phyloP scores from a whole-genome alignment of 2,888 invertebrate species.

The Silvanus unidentatus region DNA sequence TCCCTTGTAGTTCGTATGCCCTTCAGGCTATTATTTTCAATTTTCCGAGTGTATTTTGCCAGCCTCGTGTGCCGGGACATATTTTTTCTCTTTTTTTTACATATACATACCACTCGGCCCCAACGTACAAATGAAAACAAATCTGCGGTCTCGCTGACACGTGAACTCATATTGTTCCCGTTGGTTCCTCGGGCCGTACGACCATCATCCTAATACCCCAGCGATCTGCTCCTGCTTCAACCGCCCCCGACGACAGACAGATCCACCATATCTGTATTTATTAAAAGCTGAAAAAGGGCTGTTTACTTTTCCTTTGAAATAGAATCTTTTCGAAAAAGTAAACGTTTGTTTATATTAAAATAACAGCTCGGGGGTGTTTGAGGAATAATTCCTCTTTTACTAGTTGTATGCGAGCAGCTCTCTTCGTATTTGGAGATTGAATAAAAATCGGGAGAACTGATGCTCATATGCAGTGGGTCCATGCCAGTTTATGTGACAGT shows the following conservation, averaged over 20 bases:
- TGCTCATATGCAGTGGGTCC: too few species aligned
- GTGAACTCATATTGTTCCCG: constrained; percentile 5
- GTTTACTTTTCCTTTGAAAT: constrained; percentile 12
- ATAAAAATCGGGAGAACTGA: too few species aligned
- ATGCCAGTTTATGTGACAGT: too few species aligned
- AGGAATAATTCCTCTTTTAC: constrained; percentile 7
- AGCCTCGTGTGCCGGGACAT: constrained; percentile 23
- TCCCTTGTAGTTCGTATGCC: constrained; percentile 23
- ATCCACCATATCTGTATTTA: constrained; percentile 4
- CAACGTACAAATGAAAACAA: constrained; percentile 34
- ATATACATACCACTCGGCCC: constrained; percentile 5
- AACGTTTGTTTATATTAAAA: constrained; percentile 16
- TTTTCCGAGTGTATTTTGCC: constrained; percentile 35
- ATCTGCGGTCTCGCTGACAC: constrained; percentile 20
- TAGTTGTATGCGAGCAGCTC: neutral
- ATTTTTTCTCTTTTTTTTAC: constrained; percentile 14
- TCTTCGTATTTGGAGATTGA: too few species aligned
- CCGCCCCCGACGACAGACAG: neutral
- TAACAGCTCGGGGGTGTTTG: constrained; percentile 10
- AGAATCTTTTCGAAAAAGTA: constrained; percentile 7
- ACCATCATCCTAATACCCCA: too few species aligned
- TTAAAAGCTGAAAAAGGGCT: constrained; percentile 13
- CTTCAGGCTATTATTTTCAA: constrained; percentile 40
- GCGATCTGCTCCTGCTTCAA: too few species aligned
- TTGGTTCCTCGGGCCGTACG: neutral